Base-by-base conservation (phyloP, 2,797 vertebrate genomes). In the Huso huso region DNA sequence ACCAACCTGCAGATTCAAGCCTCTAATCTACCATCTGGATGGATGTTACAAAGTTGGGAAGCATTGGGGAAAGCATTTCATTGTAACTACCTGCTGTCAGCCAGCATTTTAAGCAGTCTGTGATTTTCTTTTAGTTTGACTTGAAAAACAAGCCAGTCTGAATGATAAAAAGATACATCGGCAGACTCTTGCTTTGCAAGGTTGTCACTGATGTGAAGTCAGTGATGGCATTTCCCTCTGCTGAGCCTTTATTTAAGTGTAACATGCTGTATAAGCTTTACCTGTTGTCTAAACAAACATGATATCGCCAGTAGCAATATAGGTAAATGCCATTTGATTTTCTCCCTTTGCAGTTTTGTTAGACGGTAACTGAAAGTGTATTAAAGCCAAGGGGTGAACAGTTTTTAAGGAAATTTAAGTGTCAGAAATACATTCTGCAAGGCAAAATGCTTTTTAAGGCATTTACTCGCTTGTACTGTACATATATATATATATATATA, bases 61-160 rank as follows among this genome's bases (percentile, higher is more conserved):
- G 75, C 76, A 48, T n/a, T 89, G 82, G 84, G 86, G 86, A 86
- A 79, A 79, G 87, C 82, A 74, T 83, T 86, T 86, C 89, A 84
- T 85, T 70, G 87, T 91, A 92, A 90, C 88, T 86, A 85, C 86
- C 88, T 89, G 87, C 89, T 89, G 89, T 87, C 88, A 89, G 83
- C 87, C 85, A 81, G 89, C 83, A 89, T 86, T 89, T 87, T 88
- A 88, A 88, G 87, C 80, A 82, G 86, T 82, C 82, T 89, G 87
- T 89, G 89, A 91, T 89, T 88, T 88, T 83, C 88, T 87, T 90
- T 90, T 89, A 91, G 89, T 88, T 86, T 84, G 84, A 87, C 86
- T 78, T 81, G 85, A 79, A 81, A 84, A 86, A 86, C 81, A 86
- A 89, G 88, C 82, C 85, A 83, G 86, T 82, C 76, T 77, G 70